Evolutionary conservation across 2,888 invertebrate genomes (phyloP), one percentile per base, ranked within the genome.

Genomic region (Drosophila cognata): DNA sequence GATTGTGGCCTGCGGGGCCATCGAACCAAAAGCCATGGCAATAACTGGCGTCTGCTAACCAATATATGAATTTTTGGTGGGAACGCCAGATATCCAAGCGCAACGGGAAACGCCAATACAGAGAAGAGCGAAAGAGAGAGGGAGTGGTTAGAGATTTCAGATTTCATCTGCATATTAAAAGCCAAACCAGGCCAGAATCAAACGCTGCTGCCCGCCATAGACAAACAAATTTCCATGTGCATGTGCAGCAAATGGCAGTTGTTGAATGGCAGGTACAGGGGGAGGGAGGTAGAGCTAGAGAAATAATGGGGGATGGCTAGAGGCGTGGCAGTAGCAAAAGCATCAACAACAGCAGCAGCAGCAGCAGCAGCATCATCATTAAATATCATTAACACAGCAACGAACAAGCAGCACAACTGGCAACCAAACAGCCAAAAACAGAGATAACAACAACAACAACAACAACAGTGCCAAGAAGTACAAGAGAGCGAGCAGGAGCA

Each of bases 301-400:
- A n/a, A 52, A 18, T 43, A 25, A 8, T 46, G 25, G 56, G 55
- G 52, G 3, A 35, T 50, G 31, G 21, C 43, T 25, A 2, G 21
- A 21, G 71, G 72, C 53, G 64, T 65, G 43, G 64, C 59, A 69
- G 31, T 52, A 58, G 69, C 59, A 76, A 63, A 52, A 80, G 68
- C 60, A 55, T 52, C 58, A 53, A 74, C 46, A 46, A 46, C 46
- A 46, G 16, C 46, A 21, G 65, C 48, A 65, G 66, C 62, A 77
- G 29, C 66, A 80, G 50, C 60, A 80, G 74, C 64, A 79, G 81
- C 87, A 90, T 74, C 87, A 87, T 87, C 89, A 90, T 87, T 90
- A 87, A 88, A 89, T 90, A 87, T 90, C 90, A 87, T 90, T 87
- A 87, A 90, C 89, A 90, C 86, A 88, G 85, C 88, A 88, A 76